Evolutionary conservation across 2,888 invertebrate species (phyloP).

Genomic region (Saturnia japonica): DNA sequence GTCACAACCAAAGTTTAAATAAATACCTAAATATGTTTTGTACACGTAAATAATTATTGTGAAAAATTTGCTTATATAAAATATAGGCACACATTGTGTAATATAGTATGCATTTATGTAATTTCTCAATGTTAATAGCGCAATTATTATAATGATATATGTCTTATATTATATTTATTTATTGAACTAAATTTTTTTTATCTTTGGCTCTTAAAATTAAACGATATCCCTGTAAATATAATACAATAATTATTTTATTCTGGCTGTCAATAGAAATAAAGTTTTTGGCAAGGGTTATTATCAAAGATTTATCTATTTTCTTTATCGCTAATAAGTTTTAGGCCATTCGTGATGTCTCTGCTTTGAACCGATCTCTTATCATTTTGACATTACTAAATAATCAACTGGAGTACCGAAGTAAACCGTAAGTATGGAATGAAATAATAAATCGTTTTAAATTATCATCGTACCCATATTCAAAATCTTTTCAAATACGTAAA

Average conservation of each 20-base stretch:
- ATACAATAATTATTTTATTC: conserved; percentile 5
- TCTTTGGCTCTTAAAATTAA: conserved; percentile 43
- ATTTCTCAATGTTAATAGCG: conserved; percentile 10
- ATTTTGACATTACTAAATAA: no score
- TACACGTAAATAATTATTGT: no score
- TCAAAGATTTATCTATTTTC: background rate
- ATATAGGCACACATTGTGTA: no score
- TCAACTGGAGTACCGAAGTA: background rate
- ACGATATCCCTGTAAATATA: conserved; percentile 41
- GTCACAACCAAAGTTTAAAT: no score
- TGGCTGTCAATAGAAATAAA: background rate
- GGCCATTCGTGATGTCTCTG: background rate
- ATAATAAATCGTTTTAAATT: background rate
- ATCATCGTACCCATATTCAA: no score
- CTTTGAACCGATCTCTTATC: background rate
- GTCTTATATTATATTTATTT: background rate
- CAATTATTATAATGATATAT: background rate
- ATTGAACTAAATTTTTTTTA: conserved; percentile 13
- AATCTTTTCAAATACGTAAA: no score
- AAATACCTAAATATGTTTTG: no score
- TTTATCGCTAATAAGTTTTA: background rate
- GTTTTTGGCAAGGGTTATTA: conserved; percentile 7
- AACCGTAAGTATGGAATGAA: background rate
- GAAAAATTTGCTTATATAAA: no score
- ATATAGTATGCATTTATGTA: background rate